Conservation (phyloP, 2,888 invertebrate species). For the Neoitamus cyanurus region DNA sequence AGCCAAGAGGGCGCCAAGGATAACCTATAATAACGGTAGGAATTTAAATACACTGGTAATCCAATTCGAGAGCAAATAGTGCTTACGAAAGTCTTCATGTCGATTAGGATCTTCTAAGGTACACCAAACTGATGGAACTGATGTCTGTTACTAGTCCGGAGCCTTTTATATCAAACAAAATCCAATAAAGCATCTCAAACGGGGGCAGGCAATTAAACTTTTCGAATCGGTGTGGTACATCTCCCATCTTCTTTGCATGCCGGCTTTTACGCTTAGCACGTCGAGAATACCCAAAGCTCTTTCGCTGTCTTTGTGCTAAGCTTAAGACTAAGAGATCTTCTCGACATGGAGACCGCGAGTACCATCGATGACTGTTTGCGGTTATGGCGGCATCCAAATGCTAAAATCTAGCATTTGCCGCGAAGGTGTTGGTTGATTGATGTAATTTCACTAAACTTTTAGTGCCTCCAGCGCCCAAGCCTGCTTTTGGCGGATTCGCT, state of each 20-base stretch:
- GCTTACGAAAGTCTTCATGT: slow-evolving; percentile 46
- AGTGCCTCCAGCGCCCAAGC: not conserved
- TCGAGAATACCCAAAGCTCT: slow-evolving; percentile 8
- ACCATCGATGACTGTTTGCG: not conserved
- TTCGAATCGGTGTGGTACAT: slow-evolving; percentile 35
- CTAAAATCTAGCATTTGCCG: slow-evolving; percentile 26
- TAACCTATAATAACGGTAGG: slow-evolving; percentile 15
- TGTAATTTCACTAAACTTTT: slow-evolving; percentile 6
- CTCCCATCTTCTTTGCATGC: slow-evolving; percentile 19
- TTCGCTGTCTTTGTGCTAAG: slow-evolving; percentile 3
- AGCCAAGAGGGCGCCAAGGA: slow-evolving; percentile 28
- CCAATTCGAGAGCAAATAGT: slow-evolving; percentile 12
- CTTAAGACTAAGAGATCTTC: slow-evolving; percentile 8
- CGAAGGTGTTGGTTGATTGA: slow-evolving; percentile 33
- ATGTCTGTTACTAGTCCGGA: slow-evolving; percentile 3
- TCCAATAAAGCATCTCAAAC: slow-evolving; percentile 30
- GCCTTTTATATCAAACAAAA: slow-evolving; percentile 42
- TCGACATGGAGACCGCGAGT: not conserved
- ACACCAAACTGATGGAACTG: slow-evolving; percentile 43
- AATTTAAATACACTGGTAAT: slow-evolving; percentile 29
- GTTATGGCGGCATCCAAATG: slow-evolving; percentile 7
- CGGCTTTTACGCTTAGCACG: not conserved
- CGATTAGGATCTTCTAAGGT: slow-evolving; percentile 25
- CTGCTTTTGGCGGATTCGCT: not conserved
- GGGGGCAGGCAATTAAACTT: slow-evolving; percentile 42